Evolutionary conservation across 2,113 vertebrate genomes (phyloP).

Genomic region (Gymnobelideus leadbeateri): DNA sequence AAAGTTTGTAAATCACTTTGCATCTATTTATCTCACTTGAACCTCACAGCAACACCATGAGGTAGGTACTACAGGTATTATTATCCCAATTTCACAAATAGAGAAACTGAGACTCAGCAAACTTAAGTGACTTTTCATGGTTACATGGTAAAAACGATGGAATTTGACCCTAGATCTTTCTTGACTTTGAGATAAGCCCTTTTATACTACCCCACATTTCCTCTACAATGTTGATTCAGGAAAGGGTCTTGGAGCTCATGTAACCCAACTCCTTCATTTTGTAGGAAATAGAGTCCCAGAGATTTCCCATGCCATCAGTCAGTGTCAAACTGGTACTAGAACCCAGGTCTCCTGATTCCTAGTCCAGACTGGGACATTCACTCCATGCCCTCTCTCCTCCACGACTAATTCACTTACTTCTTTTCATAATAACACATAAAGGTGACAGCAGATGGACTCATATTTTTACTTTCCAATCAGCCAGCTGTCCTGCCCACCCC

Average conservation of each 20-base stretch:
- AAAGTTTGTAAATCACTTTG: background rate
- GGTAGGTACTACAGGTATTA: background rate
- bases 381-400: background rate
- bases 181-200: background rate
- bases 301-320: background rate
- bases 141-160: background rate
- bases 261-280: background rate
- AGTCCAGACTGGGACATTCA: background rate
- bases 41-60: background rate
- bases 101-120: background rate
- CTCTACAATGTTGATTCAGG: background rate
- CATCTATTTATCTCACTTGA: background rate
- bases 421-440: background rate
- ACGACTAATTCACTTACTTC: background rate
- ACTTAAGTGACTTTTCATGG: background rate
- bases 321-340: background rate
- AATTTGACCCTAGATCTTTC: background rate
- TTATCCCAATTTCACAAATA: background rate
- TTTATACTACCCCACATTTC: background rate
- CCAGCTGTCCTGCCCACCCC: background rate
- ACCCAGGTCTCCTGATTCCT: background rate
- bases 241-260: background rate
- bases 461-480: background rate
- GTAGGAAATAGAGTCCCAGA: background rate
- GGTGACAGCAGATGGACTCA: conserved; percentile 1